Percentiles rank a stretch among this genome's conserved stretches.
These are phyloP conservation scores for Heterochromis multidens DNA, from an alignment of 2,113 vertebrate genomes.

Conservation along the genomic window DNA sequence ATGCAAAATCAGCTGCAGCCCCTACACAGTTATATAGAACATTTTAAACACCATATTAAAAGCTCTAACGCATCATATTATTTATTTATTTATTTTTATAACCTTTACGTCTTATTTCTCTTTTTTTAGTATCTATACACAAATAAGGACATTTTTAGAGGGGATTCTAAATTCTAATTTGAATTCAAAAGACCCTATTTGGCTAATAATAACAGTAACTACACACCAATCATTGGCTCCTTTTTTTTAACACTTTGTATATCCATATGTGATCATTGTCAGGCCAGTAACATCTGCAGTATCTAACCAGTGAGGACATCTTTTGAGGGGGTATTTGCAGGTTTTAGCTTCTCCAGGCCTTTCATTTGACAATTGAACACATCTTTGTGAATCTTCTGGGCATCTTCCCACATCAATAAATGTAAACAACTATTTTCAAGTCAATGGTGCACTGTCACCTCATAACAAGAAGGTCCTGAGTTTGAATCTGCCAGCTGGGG, in stretches of 20 bases:
- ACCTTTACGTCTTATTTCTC: neutral
- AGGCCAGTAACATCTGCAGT: neutral
- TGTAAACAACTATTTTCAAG: no score
- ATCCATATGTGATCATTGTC: fast-evolving
- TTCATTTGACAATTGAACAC: no score
- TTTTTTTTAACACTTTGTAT: fast-evolving
- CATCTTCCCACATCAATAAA: no score
- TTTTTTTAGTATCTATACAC: neutral
- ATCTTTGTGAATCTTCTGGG: no score
- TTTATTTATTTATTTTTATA: no score
- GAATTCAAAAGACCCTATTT: neutral
- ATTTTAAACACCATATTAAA: no score
- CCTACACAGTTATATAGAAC: neutral
- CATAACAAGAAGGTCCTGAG: neutral
- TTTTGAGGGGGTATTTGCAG: no score
- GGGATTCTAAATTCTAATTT: no score
- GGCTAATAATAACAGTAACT: fast-evolving
- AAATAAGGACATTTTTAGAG: neutral
- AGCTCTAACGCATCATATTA: no score
- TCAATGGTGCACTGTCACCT: no score
- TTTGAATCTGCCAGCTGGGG: neutral
- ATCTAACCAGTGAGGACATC: neutral
- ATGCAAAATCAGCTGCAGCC: neutral
- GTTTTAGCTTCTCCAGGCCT: no score
- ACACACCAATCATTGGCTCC: neutral